Evolutionary conservation across 2,888 invertebrate species (phyloP).

Genomic region (Tubiluchus corallicola): DNA sequence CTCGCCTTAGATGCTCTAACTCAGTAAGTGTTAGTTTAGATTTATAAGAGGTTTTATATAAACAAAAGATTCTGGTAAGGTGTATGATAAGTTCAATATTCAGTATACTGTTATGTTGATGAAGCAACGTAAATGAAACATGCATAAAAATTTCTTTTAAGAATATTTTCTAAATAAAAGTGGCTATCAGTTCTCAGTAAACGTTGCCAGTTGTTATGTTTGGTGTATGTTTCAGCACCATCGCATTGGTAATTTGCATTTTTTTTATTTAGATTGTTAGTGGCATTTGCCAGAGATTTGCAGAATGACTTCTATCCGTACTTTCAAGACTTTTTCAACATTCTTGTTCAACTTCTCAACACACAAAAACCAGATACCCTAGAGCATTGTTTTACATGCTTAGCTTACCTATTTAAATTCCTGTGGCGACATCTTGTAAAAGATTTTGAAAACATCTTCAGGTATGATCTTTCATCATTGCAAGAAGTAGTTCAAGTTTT

Average conservation of each 20-base stretch:
- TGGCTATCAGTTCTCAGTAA: background rate
- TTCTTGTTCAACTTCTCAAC: conserved; percentile 47
- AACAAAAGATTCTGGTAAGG: too few relatives aligned
- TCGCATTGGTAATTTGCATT: conserved; percentile 7
- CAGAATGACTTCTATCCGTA: conserved; percentile 71
- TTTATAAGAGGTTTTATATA: too few relatives aligned
- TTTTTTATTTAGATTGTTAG: conserved; percentile 44
- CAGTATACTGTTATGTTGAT: conserved; percentile 6
- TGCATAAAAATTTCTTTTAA: background rate
- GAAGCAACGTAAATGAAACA: too few relatives aligned
- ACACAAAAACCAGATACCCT: conserved; percentile 55
- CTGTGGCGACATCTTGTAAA: conserved; percentile 50
- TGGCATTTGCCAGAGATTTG: conserved; percentile 67
- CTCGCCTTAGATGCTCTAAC: conserved; percentile 58
- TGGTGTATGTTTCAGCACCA: conserved; percentile 18
- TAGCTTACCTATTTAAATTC: conserved; percentile 77
- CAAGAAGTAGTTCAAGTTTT: background rate
- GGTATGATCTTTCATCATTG: too few relatives aligned
- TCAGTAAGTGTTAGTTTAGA: conserved; percentile 48
- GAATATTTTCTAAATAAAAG: conserved; percentile 5
- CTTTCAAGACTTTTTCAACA: conserved; percentile 52
- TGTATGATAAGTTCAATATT: too few relatives aligned
- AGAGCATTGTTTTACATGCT: conserved; percentile 63
- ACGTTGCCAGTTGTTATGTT: background rate
- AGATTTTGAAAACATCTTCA: conserved; percentile 16